Evolutionary conservation across 2,888 invertebrate genomes (phyloP), one percentile per base, ranked within the genome.

Genomic region (Cynaeus angustus): DNA sequence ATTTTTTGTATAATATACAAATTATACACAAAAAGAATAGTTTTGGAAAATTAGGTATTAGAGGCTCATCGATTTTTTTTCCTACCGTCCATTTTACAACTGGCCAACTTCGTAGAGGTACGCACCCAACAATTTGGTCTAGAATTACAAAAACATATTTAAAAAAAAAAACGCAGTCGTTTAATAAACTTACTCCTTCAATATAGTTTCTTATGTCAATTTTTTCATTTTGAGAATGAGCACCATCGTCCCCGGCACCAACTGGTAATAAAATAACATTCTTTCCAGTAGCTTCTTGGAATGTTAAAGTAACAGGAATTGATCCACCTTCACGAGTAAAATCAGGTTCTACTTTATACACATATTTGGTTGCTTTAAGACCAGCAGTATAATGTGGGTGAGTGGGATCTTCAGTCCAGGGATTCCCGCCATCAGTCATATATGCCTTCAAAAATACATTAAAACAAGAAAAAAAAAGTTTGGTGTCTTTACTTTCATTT

Each of bases 171-270:
- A 28, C 7, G 28, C n/a, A n/a, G 21, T 4, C 21, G 28, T 10
- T 30, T 53, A 9, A 16, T n/a, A n/a, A 16, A 86, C 91, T 89
- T 85, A 96, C 97, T 79, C 98, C 98, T 86, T 96, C 92, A 76
- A 98, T 94, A 81, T 98, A 98, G 86, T 98, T 98, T 74, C 91
- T 89, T 69, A 94, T 87, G 86, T 98, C 93, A 77, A 99, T 88
- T 85, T 99, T 99, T 87, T 99, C 99, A 87, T 99, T 99, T 87
- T 99, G 97, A 9, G 98, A 98, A 87, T 99, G 99, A 70, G 99
- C 98, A 78, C 98, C 98, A 86, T 99, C 99, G 86, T 99, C 98
- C 67, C 93, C 93, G 50, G 95, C 92, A 53, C 99, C 99, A 84
- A 99, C 94, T 0, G 99, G 99, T 75, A 99, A 88, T 72, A 99